Evolutionary conservation across 2,113 vertebrate genomes (phyloP).

Genomic region (Probosciger aterrimus): DNA sequence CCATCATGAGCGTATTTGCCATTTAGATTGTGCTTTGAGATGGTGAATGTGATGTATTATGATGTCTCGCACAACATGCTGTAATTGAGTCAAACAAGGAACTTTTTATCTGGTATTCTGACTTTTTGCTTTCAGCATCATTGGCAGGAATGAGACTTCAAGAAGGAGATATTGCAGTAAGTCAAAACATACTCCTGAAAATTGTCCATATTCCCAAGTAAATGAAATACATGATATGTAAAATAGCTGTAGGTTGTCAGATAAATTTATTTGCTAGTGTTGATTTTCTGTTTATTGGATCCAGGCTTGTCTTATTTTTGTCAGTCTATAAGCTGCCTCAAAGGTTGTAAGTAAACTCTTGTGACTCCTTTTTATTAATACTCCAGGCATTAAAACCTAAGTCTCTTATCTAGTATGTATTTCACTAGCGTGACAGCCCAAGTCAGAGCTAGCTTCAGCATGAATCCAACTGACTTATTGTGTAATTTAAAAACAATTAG

Average conservation of each 20-base stretch:
- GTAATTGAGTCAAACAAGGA: not conserved
- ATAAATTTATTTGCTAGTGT: not conserved
- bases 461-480: conserved; percentile 61
- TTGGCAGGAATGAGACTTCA: conserved; percentile 92
- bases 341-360: conserved; percentile 36
- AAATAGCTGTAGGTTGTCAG: not conserved
- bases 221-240: not conserved
- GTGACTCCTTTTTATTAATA: conserved; percentile 24
- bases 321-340: conserved; percentile 3
- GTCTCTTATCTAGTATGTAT: not conserved
- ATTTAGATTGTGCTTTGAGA: not conserved
- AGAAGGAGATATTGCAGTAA: conserved; percentile 91
- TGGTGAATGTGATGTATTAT: not conserved
- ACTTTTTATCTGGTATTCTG: not conserved
- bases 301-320: not conserved
- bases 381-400: not conserved
- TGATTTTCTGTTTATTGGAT: not conserved
- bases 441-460: conserved; percentile 19
- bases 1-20: not conserved
- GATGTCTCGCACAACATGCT: not conserved
- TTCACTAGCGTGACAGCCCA: not conserved
- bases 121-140: conserved; percentile 79
- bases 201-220: not conserved
- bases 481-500: conserved; percentile 72
- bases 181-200: conserved; percentile 26